phyloP scores from a whole-genome alignment of 2,113 vertebrate genomes.

The Henicopernis longicauda region DNA sequence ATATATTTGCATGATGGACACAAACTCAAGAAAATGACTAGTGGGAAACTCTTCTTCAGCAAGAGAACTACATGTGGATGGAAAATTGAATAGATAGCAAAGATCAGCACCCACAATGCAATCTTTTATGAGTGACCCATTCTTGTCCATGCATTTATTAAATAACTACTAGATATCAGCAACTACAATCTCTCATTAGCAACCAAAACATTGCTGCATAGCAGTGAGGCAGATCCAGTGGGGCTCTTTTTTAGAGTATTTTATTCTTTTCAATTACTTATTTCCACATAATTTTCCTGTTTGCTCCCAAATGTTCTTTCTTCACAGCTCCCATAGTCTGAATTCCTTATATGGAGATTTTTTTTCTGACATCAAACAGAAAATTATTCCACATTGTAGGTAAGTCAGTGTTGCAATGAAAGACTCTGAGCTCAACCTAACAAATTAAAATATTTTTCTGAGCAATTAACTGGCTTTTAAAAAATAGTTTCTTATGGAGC shows the following conservation, averaged over 20 bases:
- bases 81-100: not conserved
- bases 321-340: not conserved
- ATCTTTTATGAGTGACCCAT: not conserved
- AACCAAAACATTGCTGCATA: not conserved
- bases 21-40: not conserved
- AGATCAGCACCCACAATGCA: not conserved
- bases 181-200: not conserved
- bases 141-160: not conserved
- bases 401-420: not conserved
- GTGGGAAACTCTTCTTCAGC: not conserved
- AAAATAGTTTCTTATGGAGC: not conserved
- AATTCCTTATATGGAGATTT: not conserved
- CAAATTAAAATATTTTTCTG: not conserved
- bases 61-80: not conserved
- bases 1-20: not conserved
- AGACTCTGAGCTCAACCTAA: not conserved
- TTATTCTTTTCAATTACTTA: not conserved
- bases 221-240: not conserved
- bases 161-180: not conserved
- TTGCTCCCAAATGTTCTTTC: not conserved
- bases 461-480: not conserved
- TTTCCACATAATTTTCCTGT: not conserved
- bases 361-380: not conserved
- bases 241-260: not conserved
- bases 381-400: not conserved